phyloP scores from a whole-genome alignment of 1,140 invertebrate species.

The Polypedilum vanderplanki region DNA sequence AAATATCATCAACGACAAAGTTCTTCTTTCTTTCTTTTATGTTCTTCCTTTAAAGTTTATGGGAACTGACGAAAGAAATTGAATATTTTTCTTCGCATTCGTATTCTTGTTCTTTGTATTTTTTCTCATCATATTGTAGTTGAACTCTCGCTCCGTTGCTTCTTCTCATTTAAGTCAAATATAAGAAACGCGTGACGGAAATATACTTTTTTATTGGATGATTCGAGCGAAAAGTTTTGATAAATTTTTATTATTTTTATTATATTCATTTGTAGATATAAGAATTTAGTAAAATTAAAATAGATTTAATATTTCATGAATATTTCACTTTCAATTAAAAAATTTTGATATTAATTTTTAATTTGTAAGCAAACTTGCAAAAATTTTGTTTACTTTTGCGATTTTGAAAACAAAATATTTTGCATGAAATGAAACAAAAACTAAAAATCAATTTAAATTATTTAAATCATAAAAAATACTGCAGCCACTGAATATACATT shows the following conservation, averaged over 20 bases:
- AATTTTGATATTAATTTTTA: no score
- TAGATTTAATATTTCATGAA: no score
- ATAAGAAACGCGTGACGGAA: conserved; percentile 27
- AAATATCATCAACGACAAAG: conserved; percentile 25
- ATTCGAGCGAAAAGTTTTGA: neutral
- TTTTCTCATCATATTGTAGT: conserved; percentile 1
- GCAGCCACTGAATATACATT: neutral
- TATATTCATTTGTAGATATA: no score
- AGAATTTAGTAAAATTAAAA: no score
- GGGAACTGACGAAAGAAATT: conserved; percentile 6
- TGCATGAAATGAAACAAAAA: no score
- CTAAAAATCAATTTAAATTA: no score
- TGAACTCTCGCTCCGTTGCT: conserved; percentile 25
- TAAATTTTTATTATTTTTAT: neutral
- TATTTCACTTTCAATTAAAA: no score
- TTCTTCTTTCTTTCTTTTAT: neutral
- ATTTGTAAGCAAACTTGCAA: no score
- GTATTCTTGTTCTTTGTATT: neutral
- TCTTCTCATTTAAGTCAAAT: conserved; percentile 26
- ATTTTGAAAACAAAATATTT: no score
- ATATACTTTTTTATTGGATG: neutral
- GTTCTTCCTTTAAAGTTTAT: neutral
- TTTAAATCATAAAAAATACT: neutral
- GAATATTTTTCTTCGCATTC: conserved; percentile 15
- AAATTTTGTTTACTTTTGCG: no score